These are phyloP conservation scores for Reticulitermes lucifugus DNA, from an alignment of 2,888 invertebrate species.

Conservation along the genomic window DNA sequence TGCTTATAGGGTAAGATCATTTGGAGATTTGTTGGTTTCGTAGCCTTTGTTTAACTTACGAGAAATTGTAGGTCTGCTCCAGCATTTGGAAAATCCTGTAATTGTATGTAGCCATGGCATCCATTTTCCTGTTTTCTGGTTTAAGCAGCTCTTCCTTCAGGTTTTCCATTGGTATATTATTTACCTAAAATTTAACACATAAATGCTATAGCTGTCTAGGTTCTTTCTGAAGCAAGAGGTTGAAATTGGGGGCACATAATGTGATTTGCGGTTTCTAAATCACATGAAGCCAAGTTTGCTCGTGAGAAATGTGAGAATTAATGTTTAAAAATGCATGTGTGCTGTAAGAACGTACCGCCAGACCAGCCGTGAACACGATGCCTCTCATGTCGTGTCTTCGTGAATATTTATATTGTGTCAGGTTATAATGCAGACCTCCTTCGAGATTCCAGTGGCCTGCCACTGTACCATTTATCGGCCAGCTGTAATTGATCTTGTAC, in stretches of 20 bases:
- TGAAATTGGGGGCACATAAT: too few relatives aligned
- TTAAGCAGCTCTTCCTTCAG: constrained; percentile 33
- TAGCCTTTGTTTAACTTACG: constrained; percentile 18
- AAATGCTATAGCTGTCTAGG: too few relatives aligned
- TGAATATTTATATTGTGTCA: constrained; percentile 58
- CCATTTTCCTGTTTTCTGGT: constrained; percentile 31
- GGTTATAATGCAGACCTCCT: constrained; percentile 54
- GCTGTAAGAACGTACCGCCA: constrained; percentile 29
- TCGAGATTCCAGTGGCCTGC: constrained; percentile 56
- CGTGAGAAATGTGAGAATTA: too few relatives aligned
- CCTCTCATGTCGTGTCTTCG: constrained; percentile 49
- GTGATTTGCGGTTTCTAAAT: too few relatives aligned
- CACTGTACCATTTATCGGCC: constrained; percentile 31
- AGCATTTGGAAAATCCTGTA: constrained; percentile 27
- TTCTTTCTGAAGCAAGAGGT: too few relatives aligned
- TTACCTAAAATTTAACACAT: constrained; percentile 10
- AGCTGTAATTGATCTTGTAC: constrained; percentile 56
- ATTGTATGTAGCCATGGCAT: constrained; percentile 44
- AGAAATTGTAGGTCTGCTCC: constrained; percentile 34
- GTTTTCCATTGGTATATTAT: constrained; percentile 39
- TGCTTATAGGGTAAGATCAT: neutral
- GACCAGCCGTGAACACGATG: constrained; percentile 22
- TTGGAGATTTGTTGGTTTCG: neutral
- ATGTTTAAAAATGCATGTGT: too few relatives aligned
- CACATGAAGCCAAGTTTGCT: too few relatives aligned